A percentile compares a stretch with the other conserved stretches of the same genome.
These are phyloP conservation scores for Struthidea cinerea DNA, from an alignment of 2,113 vertebrate species.

Conservation along the genomic window DNA sequence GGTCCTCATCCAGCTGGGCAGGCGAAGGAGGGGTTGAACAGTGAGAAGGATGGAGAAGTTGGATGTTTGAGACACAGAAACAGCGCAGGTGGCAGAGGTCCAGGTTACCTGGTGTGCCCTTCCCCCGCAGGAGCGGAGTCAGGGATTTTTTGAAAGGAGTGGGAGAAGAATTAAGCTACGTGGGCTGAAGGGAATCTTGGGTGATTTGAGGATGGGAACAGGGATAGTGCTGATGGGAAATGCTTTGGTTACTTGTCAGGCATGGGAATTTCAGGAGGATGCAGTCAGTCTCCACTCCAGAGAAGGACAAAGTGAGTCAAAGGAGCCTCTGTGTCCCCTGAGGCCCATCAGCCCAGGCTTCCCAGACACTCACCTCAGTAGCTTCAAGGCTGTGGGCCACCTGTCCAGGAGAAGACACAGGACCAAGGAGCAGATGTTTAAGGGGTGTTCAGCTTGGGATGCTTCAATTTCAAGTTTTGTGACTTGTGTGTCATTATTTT, in stretches of 20 bases:
- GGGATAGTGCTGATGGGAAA: neutral
- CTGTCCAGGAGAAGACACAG: neutral
- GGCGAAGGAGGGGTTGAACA: neutral
- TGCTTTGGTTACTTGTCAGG: neutral
- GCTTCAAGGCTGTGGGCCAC: neutral
- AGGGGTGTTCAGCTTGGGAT: neutral
- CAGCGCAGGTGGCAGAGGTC: neutral
- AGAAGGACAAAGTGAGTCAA: neutral
- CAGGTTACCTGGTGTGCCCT: accelerated
- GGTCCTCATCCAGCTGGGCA: neutral
- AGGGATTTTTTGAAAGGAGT: neutral
- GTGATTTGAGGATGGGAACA: neutral
- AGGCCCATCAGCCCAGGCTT: neutral
- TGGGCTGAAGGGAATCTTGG: neutral
- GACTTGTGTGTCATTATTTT: neutral
- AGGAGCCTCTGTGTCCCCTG: neutral
- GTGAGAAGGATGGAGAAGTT: neutral
- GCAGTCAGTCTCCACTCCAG: neutral
- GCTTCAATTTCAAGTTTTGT: neutral
- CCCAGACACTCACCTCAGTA: neutral
- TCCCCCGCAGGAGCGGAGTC: no score
- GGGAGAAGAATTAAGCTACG: neutral
- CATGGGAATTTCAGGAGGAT: neutral
- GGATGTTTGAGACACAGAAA: neutral
- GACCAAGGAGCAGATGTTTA: neutral